phyloP scores from a whole-genome alignment of 2,888 invertebrate species.

The Pemphredon lugubris region DNA sequence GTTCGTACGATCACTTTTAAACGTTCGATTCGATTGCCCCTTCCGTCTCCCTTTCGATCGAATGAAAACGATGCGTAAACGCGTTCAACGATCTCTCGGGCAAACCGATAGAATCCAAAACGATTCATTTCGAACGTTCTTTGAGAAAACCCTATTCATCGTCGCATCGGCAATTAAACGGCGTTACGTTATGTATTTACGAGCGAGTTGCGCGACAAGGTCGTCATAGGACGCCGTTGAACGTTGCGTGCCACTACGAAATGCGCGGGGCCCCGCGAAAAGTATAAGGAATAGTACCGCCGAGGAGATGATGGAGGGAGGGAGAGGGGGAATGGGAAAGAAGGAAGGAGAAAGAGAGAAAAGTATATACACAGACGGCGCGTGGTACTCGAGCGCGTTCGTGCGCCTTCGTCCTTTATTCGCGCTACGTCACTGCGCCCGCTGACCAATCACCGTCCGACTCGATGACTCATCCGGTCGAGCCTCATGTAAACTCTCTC shows the following conservation, averaged over 20 bases:
- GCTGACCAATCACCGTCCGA: constrained; percentile 64
- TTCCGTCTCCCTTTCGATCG: no score
- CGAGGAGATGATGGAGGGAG: constrained; percentile 8
- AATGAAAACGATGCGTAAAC: no score
- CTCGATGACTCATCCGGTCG: constrained; percentile 71
- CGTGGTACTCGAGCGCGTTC: constrained; percentile 44
- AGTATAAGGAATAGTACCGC: constrained; percentile 39
- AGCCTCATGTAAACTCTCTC: constrained; percentile 75
- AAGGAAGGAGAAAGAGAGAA: background rate
- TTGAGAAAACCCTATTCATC: constrained; percentile 11
- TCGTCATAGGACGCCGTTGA: constrained; percentile 58
- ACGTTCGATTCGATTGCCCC: no score
- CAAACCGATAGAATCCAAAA: no score
- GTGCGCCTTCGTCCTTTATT: constrained; percentile 53
- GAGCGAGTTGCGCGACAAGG: constrained; percentile 49
- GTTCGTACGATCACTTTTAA: no score
- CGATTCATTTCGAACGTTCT: no score
- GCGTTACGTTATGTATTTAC: constrained; percentile 53
- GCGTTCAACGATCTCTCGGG: no score
- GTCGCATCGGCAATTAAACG: constrained; percentile 27
- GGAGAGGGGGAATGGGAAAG: background rate
- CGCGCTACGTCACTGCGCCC: constrained; percentile 68
- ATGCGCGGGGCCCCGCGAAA: constrained; percentile 54
- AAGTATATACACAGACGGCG: constrained; percentile 33
- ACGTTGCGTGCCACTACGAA: constrained; percentile 52